Base-by-base conservation (phyloP, 2,888 invertebrate species). In the Epinotia demarniana region DNA sequence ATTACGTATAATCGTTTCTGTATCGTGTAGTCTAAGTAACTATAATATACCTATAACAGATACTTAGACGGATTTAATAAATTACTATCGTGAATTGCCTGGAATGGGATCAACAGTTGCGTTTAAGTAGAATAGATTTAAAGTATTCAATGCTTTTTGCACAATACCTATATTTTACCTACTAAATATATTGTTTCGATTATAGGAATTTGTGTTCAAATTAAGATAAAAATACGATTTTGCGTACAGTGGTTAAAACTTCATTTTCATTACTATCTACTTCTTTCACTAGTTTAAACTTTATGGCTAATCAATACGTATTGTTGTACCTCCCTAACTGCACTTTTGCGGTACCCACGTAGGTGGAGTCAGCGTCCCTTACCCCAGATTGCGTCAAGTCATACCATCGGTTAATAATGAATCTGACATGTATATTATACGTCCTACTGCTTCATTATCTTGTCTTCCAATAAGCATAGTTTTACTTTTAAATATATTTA, bases 61-160 rank as follows among this genome's bases (percentile, higher is more conserved):
- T 75, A 27, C 23, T 27, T 27, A 75, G 72, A 72, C 70, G 66
- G 75, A 67, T 72, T 75, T 71, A 75, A 72, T 71, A 33, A 71
- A 71, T 72, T 60, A 72, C 87, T 87, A 88, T 82, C 83, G 83
- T 88, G 85, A 89, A 90, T 87, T 91, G 93, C 91, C 93, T 94
- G 93, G 93, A 91, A 85, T 81, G 93, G 93, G 93, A 94, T 89
- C 93, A 94, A 94, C 27, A 62, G 71, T 91, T 92, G 90, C 89
- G 86, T 91, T 90, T 93, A 92, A 92, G 91, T 91, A 91, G 90
- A 83, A 81, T 86, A 85, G 72, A 76, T 77, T 80, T 80, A 67
- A 77, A 80, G 78, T 81, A 79, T 80, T 81, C 81, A 79, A 80
- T 77, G 81, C 81, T 78, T 73, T 83, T 83, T 83, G 82, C 86